These are phyloP conservation scores for Ophion ventricosus DNA, from an alignment of 2,888 invertebrate species.

Conservation along the genomic window DNA sequence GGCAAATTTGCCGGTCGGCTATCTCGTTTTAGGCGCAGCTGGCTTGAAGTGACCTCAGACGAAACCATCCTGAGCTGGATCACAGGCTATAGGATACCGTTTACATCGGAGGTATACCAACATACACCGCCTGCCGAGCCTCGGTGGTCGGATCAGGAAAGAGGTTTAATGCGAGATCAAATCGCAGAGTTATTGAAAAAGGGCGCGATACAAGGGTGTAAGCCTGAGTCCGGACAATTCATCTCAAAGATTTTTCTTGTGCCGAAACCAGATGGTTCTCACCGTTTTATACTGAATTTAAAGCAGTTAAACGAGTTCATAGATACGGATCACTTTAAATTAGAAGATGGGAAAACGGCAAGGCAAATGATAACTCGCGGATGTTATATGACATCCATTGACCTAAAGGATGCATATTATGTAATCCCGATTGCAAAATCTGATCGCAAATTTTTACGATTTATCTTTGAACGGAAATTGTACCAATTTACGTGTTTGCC, in stretches of 20 bases:
- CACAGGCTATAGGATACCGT: neutral
- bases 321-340: neutral
- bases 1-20: constrained; percentile 60
- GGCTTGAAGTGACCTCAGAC: neutral
- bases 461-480: neutral
- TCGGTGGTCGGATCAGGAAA: neutral
- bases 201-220: constrained; percentile 36
- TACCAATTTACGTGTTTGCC: too few relatives aligned
- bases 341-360: too few relatives aligned
- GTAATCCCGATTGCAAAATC: constrained; percentile 28
- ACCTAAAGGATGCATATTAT: constrained; percentile 43
- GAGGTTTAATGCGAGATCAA: neutral
- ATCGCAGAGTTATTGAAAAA: constrained; percentile 7
- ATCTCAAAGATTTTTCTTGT: constrained; percentile 45
- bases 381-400: too few relatives aligned
- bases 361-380: too few relatives aligned
- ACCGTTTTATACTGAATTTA: constrained; percentile 17
- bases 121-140: neutral
- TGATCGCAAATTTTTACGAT: constrained; percentile 42
- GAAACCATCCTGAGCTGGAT: constrained; percentile 2
- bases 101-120: neutral
- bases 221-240: constrained; percentile 35
- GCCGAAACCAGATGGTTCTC: neutral
- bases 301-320: constrained; percentile 22
- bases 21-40: constrained; percentile 10